Base-by-base conservation (phyloP, 1,140 invertebrate species). In the Drosophila simulans region DNA sequence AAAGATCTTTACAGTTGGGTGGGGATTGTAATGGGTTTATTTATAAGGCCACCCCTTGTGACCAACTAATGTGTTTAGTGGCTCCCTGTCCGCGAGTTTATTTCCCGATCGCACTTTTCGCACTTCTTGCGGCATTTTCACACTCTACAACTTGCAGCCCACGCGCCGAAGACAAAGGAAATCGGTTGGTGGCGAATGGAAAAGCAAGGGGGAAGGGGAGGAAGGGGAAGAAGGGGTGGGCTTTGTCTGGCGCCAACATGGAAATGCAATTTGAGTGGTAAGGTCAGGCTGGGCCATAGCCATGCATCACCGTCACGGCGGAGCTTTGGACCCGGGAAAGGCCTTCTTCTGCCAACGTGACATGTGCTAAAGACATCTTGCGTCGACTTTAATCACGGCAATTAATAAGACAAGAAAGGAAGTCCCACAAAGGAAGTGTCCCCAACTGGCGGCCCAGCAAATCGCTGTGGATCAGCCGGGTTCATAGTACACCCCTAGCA, bases 211-310 rank as follows among this genome's bases (percentile, higher is more conserved):
- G 13, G 37, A 27, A 5, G 49, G 22, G 34, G 27, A 17, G 31
- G 20, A 22, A 4, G 10, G 27, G 5, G 20, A 42, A 27, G 13
- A 54, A 51, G 53, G 54, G 49, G 17, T 43, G 60, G 72, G 46
- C 72, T 76, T 80, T 76, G 77, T 86, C 82, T 86, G 84, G 79
- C 79, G 84, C 65, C 75, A 79, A 86, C 79, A 86, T 86, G 79
- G 75, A 88, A 86, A 86, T 89, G 75, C 56, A 88, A 86, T 86
- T 86, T 72, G 79, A 70, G 65, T 88, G 69, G 64, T 79, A 57
- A 81, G 82, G 79, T 88, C 83, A 86, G 85, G 78, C 66, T 68
- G 43, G 78, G 81, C 81, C 81, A 84, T 46, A 48, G 71, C 68
- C 68, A 77, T 77, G 74, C 68, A 68, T 68, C 69, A 78, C 58